A percentile compares a stretch with the other conserved stretches of the same genome.
Evolutionary conservation across 2,113 vertebrate species (phyloP).

Genomic region (Gasterosteus nipponicus): DNA sequence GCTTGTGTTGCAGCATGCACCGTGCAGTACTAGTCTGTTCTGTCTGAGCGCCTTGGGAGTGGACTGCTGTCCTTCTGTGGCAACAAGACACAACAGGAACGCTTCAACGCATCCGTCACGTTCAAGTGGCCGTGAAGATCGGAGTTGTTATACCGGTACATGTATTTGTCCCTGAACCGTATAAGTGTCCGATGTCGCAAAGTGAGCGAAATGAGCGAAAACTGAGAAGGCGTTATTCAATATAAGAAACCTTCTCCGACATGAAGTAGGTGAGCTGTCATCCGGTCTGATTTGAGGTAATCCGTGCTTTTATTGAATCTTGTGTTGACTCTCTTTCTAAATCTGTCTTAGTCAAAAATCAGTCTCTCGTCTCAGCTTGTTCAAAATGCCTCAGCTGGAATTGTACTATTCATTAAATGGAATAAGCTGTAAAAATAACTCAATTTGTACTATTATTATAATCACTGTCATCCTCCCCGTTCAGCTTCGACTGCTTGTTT

Average conservation of each 20-base stretch:
- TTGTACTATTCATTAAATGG: background rate
- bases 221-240: background rate
- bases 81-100: conserved; percentile 25
- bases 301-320: background rate
- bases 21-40: conserved; percentile 29
- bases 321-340: background rate
- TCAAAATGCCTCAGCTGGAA: background rate
- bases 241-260: background rate
- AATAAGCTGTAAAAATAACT: background rate
- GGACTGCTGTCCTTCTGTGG: conserved; percentile 11
- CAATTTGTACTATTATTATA: background rate
- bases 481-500: background rate
- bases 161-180: background rate
- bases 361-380: background rate
- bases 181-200: background rate
- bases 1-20: conserved; percentile 1
- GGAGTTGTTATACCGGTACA: conserved; percentile 19
- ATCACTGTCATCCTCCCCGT: background rate
- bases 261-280: background rate
- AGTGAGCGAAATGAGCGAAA: background rate
- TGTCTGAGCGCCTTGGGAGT: conserved; percentile 18
- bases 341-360: background rate
- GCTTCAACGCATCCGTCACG: conserved; percentile 7
- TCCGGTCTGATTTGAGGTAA: background rate
- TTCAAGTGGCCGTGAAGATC: background rate